Evolutionary conservation across 2,113 vertebrate genomes (phyloP).

Genomic region (Piliocolobus tephrosceles): DNA sequence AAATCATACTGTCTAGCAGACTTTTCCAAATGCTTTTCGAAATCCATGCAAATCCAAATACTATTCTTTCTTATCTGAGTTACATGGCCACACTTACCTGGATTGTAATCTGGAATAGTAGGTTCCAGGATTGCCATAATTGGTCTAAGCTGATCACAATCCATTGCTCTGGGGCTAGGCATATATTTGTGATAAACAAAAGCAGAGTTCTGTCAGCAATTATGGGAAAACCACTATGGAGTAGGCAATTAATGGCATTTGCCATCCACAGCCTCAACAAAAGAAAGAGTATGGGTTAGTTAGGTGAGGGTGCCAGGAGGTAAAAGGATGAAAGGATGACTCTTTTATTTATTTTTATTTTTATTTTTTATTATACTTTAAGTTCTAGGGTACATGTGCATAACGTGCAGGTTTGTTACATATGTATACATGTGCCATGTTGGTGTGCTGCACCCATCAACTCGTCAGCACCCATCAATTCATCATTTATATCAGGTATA

Average conservation of each 20-base stretch:
- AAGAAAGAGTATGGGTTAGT: neutral
- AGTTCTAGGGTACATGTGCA: no score
- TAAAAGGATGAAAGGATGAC: neutral
- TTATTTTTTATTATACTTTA: no score
- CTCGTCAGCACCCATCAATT: no score
- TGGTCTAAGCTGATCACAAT: neutral
- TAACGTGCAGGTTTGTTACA: no score
- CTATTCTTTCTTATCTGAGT: neutral
- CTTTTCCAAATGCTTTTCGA: neutral
- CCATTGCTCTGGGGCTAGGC: neutral
- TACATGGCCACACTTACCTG: no score
- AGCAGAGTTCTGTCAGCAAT: neutral
- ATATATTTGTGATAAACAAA: neutral
- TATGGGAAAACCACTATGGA: neutral
- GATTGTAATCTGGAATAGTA: neutral
- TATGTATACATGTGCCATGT: no score
- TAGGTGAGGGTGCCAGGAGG: neutral
- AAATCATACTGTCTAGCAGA: neutral
- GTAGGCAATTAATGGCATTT: neutral
- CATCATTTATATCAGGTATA: no score
- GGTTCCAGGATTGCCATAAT: neutral
- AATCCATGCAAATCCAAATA: neutral
- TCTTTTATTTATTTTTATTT: no score
- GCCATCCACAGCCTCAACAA: neutral
- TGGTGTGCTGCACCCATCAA: no score